These are phyloP conservation scores for Morone chrysops DNA, from an alignment of 2,113 vertebrate genomes.

Conservation along the genomic window DNA sequence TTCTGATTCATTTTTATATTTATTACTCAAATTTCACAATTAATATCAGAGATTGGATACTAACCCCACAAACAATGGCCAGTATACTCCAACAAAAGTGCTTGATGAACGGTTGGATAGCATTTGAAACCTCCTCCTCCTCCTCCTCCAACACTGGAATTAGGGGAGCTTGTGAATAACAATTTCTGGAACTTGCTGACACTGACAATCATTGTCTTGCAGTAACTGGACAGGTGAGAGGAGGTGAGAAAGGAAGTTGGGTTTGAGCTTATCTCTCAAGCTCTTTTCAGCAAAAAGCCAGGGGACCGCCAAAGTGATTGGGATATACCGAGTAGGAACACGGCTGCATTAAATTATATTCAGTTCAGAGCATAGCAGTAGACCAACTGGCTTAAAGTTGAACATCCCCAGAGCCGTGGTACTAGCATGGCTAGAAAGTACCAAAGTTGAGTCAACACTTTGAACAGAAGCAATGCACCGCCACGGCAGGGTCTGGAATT, in stretches of 20 bases:
- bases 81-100: not conserved
- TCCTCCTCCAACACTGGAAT: no score
- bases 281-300: not conserved
- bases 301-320: not conserved
- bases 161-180: no score
- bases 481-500: conserved; percentile 1
- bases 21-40: not conserved
- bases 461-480: not conserved
- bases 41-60: not conserved
- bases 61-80: no score
- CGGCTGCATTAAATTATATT: not conserved
- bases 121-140: no score
- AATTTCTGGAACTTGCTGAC: not conserved
- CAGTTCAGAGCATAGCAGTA: not conserved
- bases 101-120: no score
- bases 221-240: not conserved
- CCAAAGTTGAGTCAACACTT: not conserved
- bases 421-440: no score
- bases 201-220: not conserved
- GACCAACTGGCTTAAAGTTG: not conserved
- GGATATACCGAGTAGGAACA: no score
- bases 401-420: not conserved
- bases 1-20: not conserved
- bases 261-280: not conserved
- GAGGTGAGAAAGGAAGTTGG: not conserved